Evolutionary conservation across 2,888 invertebrate species (phyloP), one percentile per base, ranked within the genome.

Genomic region (Agonopterix arenella): DNA sequence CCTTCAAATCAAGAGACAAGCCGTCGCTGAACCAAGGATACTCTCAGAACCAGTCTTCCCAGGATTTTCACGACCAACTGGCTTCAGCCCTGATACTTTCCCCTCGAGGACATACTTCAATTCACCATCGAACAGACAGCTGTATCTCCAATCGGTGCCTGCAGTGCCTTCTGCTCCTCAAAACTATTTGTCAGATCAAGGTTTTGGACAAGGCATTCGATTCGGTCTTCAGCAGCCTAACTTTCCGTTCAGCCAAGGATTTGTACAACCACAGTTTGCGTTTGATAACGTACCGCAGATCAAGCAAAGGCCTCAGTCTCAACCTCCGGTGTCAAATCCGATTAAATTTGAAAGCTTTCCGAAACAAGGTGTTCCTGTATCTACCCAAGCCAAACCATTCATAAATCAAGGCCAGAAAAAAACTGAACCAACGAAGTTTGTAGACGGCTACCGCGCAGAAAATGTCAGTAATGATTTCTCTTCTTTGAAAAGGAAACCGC

Each of bases 21-120:
- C 85, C 1, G 68, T 86, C 11, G 89, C 89, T 10, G 86, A 89
- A 64, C 89, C 89, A 0, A 81, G 89, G 52, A 85, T 89, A 60
- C 63, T 89, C 4, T 68, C 82, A 1, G 89, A 89, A 62, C 85
- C 88, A 1, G 51, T 49, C 0, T 84, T 79, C 61, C 73, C 82
- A 16, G 76, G 76, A 18, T 71, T 81, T 37, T 53, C 68, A 2
- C 69, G 79, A 61, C 71, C 77, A 4, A 68, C 70, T 11, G 76
- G 72, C 18, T 84, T 80, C 49, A 72, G 68, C 18, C 74, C 78
- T 51, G 85, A 85, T 3, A 44, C 63, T 1, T 83, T 88, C 47
- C 76, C 84, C 1, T 66, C 78, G 5, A 76, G 84, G 50, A 65
- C 66, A 11, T 85, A 71, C 56, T 82, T 71, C 54, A 83, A 82